These are phyloP conservation scores for Drosophila prolongata DNA, from an alignment of 2,888 invertebrate species.

Conservation along the genomic window DNA sequence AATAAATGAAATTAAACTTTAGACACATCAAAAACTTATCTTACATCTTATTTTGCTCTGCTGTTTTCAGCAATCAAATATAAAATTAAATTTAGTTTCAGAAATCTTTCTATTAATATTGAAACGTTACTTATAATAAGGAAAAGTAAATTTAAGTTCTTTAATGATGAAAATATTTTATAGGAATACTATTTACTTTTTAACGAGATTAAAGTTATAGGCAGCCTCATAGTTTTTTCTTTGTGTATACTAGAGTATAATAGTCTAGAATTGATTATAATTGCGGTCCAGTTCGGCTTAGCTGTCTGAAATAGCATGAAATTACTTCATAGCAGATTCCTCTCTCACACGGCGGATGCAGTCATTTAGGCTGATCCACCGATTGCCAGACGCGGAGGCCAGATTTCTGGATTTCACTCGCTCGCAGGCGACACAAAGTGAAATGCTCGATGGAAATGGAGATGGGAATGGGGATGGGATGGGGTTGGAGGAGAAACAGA, in stretches of 20 bases:
- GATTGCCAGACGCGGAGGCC: conserved; percentile 20
- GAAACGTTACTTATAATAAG: no score
- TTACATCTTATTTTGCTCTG: no score
- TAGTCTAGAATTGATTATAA: conserved; percentile 66
- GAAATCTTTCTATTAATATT: no score
- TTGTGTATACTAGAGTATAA: conserved; percentile 39
- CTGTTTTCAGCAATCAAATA: no score
- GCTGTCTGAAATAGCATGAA: conserved; percentile 57
- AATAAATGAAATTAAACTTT: no score
- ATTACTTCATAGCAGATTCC: conserved; percentile 66
- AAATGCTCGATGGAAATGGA: conserved; percentile 55
- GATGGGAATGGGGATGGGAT: neutral
- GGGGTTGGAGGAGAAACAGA: conserved; percentile 33
- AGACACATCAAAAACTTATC: no score
- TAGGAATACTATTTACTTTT: no score
- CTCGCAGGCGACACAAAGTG: conserved; percentile 61
- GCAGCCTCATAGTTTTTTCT: neutral
- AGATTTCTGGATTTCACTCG: conserved; percentile 64
- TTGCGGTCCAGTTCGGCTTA: conserved; percentile 52
- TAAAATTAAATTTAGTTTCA: no score
- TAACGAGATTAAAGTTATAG: no score
- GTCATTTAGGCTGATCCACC: conserved; percentile 63
- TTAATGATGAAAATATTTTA: no score
- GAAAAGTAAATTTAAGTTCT: no score
- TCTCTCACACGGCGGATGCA: conserved; percentile 68